Evolutionary conservation across 2,888 invertebrate genomes (phyloP), one percentile per base, ranked within the genome.

Genomic region (Ormyrus nitidulus): DNA sequence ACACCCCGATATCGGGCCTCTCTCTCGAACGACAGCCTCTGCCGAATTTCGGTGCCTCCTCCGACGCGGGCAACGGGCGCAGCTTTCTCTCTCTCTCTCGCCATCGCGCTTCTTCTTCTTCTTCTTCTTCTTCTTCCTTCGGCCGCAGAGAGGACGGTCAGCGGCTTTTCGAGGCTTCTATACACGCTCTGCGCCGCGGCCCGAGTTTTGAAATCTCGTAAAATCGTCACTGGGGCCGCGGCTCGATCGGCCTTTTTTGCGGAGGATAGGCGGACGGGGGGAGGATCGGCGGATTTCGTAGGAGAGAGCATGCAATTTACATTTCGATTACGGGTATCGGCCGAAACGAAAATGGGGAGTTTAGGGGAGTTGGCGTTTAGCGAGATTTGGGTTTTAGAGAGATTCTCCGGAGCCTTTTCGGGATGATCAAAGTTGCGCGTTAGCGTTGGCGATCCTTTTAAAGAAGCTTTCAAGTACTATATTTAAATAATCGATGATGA

Each of bases 81-180:
- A 34, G 34, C 34, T 46, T 2, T 46, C 77, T 61, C 81, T 62
- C 62, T 69, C 68, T 76, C 68, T 73, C 65, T 65, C 65, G 68
- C 66, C 78, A 53, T 69, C 49, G 64, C 61, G 72, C 83, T 81
- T 81, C 81, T 81, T 49, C 49, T 61, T 49, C 49, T 61, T 77
- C 69, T 72, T 80, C 81, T 77, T 72, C 73, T 72, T 68, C 76
- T 69, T 75, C 70, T 61, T 34, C 34, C 80, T 77, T 84, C 81
- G 81, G 83, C 83, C 82, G 34, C 34, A 34, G 84, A 34, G 84
- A 81, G 81, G 83, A 79, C 79, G 76, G 65, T 84, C 77, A 64
- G 81, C 83, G 76, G 77, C 69, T 75, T 73, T 77, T 76, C 34
- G 34, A 34, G 34, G 34, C 34, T 34, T 74, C 82, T 76, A 79